phyloP scores from a whole-genome alignment of 2,113 vertebrate genomes.

The Toxotes jaculatrix region DNA sequence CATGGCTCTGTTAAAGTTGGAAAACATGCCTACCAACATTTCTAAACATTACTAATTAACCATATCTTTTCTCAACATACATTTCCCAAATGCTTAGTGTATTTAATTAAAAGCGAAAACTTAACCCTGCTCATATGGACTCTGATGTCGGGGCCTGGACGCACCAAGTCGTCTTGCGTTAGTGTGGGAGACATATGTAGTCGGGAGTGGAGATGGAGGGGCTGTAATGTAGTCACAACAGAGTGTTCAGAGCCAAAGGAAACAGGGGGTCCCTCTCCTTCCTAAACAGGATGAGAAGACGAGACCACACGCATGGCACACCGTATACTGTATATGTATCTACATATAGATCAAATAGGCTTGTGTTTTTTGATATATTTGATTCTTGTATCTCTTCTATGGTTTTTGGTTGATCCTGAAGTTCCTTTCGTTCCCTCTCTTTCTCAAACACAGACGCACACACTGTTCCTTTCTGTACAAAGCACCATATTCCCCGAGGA shows the following conservation, averaged over 20 bases:
- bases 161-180: neutral
- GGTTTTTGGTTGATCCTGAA: slow-evolving; percentile 31
- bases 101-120: slow-evolving; percentile 23
- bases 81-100: neutral
- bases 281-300: slow-evolving; percentile 88
- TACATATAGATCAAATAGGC: slow-evolving; percentile 52
- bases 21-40: too few species aligned
- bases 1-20: too few species aligned
- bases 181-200: slow-evolving; percentile 61
- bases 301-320: slow-evolving; percentile 73
- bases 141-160: neutral
- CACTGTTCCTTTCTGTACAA: slow-evolving; percentile 36
- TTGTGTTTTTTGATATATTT: slow-evolving; percentile 16
- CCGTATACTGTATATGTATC: slow-evolving; percentile 56
- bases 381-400: slow-evolving; percentile 41
- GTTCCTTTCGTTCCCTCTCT: neutral
- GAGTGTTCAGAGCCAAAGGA: slow-evolving; percentile 91
- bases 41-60: neutral
- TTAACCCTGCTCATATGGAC: slow-evolving; percentile 10
- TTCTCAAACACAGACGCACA: slow-evolving; percentile 15
- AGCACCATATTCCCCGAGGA: slow-evolving; percentile 35
- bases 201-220: slow-evolving; percentile 44
- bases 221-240: slow-evolving; percentile 92
- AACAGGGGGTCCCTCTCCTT: slow-evolving; percentile 88
- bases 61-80: neutral